Evolutionary conservation across 2,888 invertebrate genomes (phyloP), one percentile per base, ranked within the genome.

Genomic region (Gnatocerus cornutus): DNA sequence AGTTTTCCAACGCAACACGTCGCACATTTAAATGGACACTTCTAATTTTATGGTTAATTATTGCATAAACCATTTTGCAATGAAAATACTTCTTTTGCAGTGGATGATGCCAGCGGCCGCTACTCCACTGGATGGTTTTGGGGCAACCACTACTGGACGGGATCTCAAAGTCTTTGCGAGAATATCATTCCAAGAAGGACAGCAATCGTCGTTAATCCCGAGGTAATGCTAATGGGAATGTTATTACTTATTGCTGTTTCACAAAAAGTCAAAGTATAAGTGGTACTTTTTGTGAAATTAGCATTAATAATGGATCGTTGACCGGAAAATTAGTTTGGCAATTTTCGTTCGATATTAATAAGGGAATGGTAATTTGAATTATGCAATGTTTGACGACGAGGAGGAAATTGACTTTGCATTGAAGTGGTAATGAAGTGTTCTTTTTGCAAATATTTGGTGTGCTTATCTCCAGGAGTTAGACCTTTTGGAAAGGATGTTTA

Each of bases 141-240:
- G 89, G 93, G 93, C 66, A 93, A 93, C 85, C 91, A 92, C 83
- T 93, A 92, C 84, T 93, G 93, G 93, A 89, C 91, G 69, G 93
- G 93, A 63, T 93, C 93, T 0, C 87, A 91, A 67, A 90, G 90
- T 76, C 88, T 92, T 33, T 93, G 93, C 83, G 89, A 90, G 73
- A 87, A 90, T 75, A 90, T 92, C 71, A 87, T 74, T n/a, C 80
- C 76, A 85, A 87, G 0, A 83, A 85, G 16, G 5, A 43, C 45
- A 70, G 37, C 58, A 66, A 74, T 79, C 21, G 62, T 76, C 39
- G 71, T 78, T 6, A 69, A 71, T 62, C 75, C 78, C 0, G 76
- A 78, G 75, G 78, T 79, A 73, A 69, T n/a, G 12, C 9, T 46
- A 45, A 43, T 13, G 13, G 43, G 21, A 21, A 21, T 21, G 4